phyloP scores from a whole-genome alignment of 2,888 invertebrate genomes.

The Agriopis aurantiaria region DNA sequence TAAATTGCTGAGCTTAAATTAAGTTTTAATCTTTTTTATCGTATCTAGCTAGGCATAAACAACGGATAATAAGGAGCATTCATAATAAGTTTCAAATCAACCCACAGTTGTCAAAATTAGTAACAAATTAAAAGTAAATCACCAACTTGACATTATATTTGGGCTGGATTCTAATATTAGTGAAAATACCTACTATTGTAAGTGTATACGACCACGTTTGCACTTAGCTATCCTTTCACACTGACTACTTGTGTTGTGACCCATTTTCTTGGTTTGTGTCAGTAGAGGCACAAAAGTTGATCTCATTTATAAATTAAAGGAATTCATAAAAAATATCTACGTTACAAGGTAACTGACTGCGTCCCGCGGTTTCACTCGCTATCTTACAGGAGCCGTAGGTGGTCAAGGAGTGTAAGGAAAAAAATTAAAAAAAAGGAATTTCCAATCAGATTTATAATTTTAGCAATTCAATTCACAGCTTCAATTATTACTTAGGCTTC shows the following conservation, averaged over 20 bases:
- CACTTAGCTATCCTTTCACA: constrained; percentile 18
- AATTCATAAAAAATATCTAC: too few species aligned
- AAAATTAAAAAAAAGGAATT: too few species aligned
- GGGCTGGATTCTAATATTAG: constrained; percentile 1
- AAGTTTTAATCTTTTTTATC: constrained; percentile 12
- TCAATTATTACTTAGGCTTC: too few species aligned
- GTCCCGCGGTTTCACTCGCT: too few species aligned
- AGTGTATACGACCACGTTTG: constrained; percentile 12
- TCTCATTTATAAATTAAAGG: too few species aligned
- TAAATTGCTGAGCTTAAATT: constrained; percentile 5
- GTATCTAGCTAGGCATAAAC: constrained; percentile 13
- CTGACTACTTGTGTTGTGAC: neutral
- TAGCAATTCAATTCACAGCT: too few species aligned
- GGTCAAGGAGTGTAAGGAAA: too few species aligned
- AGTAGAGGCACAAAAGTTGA: too few species aligned
- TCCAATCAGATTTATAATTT: too few species aligned
- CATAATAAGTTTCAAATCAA: neutral
- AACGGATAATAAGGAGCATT: constrained; percentile 8
- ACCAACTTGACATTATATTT: constrained; percentile 15
- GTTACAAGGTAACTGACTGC: too few species aligned
- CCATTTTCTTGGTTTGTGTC: neutral
- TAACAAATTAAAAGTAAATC: constrained; percentile 27
- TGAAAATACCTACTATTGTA: constrained; percentile 13
- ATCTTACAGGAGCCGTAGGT: too few species aligned
- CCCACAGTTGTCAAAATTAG: constrained; percentile 16